Percentiles rank a stretch among this genome's conserved stretches.
Evolutionary conservation across 30 jellyfish, hydroid and myxozoan genomes (phyloP).

Genomic region (Aurelia sp.): DNA sequence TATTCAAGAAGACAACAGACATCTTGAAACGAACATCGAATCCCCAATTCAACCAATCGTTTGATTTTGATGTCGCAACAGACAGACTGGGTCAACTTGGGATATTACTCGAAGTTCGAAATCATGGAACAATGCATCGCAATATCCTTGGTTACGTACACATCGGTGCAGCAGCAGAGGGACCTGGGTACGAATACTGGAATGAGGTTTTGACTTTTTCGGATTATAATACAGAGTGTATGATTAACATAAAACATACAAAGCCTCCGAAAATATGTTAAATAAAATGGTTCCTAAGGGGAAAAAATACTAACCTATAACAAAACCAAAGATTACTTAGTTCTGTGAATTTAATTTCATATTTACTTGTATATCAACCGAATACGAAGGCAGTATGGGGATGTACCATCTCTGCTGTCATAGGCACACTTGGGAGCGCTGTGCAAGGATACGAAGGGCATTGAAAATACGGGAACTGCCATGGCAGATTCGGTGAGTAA

Average conservation of each 20-base stretch:
- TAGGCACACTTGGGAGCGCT: too few relatives aligned
- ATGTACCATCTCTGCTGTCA: too few relatives aligned
- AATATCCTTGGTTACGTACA: slow-evolving; percentile 82
- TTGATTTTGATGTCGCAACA: slow-evolving; percentile 70
- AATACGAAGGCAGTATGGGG: too few relatives aligned
- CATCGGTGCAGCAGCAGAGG: slow-evolving; percentile 82
- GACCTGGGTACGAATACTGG: slow-evolving; percentile 83
- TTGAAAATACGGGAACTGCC: too few relatives aligned
- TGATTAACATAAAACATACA: slow-evolving; percentile 11
- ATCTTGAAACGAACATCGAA: slow-evolving; percentile 52
- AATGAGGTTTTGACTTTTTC: slow-evolving; percentile 70
- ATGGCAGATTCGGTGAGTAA: too few relatives aligned
- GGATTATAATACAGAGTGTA: slow-evolving; percentile 34
- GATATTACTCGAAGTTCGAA: slow-evolving; percentile 72
- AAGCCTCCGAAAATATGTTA: slow-evolving; percentile 52
- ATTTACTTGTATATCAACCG: too few relatives aligned
- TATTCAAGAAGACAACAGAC: slow-evolving; percentile 59
- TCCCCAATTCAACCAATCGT: slow-evolving; percentile 68
- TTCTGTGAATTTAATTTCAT: too few relatives aligned
- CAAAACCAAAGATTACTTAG: too few relatives aligned
- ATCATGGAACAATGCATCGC: slow-evolving; percentile 79
- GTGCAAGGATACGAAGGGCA: too few relatives aligned
- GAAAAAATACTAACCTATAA: too few relatives aligned
- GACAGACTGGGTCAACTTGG: slow-evolving; percentile 73
- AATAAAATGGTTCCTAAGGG: background rate